A percentile compares a stretch with the other conserved stretches of the same genome.
Evolutionary conservation across 2,113 vertebrate genomes (phyloP).

Genomic region (Corapipo altera): DNA sequence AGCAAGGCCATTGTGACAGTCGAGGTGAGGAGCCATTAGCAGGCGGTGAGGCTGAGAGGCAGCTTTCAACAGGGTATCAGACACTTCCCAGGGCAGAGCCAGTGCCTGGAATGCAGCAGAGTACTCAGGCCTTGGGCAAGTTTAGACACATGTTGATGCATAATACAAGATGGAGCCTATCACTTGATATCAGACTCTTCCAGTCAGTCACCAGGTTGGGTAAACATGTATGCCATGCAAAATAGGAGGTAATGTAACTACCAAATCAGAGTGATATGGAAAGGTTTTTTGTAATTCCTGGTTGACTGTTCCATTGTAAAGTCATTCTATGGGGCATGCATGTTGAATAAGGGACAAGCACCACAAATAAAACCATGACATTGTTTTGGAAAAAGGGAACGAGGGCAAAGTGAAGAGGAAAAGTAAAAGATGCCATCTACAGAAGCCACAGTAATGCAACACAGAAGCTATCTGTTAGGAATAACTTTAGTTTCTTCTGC

Average conservation of each 20-base stretch:
- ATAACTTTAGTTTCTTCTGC: not conserved
- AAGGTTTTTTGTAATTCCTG: not conserved
- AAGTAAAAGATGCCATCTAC: not conserved
- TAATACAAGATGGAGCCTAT: conserved; percentile 11
- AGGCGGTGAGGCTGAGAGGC: not conserved
- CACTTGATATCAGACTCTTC: not conserved
- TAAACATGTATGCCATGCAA: not conserved
- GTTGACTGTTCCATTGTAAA: not conserved
- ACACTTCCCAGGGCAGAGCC: not conserved
- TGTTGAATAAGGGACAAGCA: not conserved
- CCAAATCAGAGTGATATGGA: not conserved
- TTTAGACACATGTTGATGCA: not conserved
- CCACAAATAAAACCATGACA: not conserved
- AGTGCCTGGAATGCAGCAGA: not conserved
- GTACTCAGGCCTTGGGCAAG: not conserved
- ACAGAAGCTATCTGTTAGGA: not conserved
- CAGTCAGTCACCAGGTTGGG: not conserved
- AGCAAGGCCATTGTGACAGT: rapidly evolving
- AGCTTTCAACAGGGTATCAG: not conserved
- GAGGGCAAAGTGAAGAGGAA: not conserved
- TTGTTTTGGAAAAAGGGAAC: not conserved
- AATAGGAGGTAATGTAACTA: not conserved
- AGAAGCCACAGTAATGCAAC: not conserved
- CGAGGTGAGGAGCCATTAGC: not conserved
- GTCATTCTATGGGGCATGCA: rapidly evolving